These are phyloP conservation scores for Lepidocyrtinus sp. DNA, from an alignment of 2,888 invertebrate species.

Conservation along the genomic window DNA sequence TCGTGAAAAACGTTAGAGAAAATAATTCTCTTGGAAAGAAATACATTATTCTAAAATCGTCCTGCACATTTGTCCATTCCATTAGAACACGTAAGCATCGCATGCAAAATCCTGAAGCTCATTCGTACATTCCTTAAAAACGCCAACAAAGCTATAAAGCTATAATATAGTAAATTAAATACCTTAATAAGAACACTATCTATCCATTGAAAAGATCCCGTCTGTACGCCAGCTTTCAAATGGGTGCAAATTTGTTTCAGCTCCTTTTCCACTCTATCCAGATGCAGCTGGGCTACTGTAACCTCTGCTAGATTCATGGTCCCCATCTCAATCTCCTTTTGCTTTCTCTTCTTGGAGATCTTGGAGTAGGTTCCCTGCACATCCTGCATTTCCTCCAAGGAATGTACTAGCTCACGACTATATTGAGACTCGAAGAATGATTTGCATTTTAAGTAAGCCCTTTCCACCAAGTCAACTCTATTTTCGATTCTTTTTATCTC, in stretches of 20 bases:
- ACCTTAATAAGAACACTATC: slow-evolving; percentile 89
- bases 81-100: too few species aligned
- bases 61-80: too few species aligned
- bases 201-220: slow-evolving; percentile 93
- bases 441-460: slow-evolving; percentile 68
- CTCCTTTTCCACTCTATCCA: slow-evolving; percentile 64
- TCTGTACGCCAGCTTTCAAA: slow-evolving; percentile 70
- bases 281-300: slow-evolving; percentile 47
- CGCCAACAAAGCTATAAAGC: too few species aligned
- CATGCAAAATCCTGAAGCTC: too few species aligned
- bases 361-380: slow-evolving; percentile 45
- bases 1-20: slow-evolving; percentile 8
- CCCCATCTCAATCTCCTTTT: slow-evolving; percentile 44
- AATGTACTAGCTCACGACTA: slow-evolving; percentile 37
- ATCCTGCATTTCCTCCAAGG: slow-evolving; percentile 40
- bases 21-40: too few species aligned
- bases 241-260: slow-evolving; percentile 68
- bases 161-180: too few species aligned
- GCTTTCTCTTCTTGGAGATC: slow-evolving; percentile 44
- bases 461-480: slow-evolving; percentile 64
- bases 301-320: slow-evolving; percentile 27
- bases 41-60: too few species aligned
- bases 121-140: too few species aligned
- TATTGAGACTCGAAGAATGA: slow-evolving; percentile 64
- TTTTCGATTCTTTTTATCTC: slow-evolving; percentile 66